phyloP scores from a whole-genome alignment of 2,113 vertebrate species.

The Aptenodytes forsteri region DNA sequence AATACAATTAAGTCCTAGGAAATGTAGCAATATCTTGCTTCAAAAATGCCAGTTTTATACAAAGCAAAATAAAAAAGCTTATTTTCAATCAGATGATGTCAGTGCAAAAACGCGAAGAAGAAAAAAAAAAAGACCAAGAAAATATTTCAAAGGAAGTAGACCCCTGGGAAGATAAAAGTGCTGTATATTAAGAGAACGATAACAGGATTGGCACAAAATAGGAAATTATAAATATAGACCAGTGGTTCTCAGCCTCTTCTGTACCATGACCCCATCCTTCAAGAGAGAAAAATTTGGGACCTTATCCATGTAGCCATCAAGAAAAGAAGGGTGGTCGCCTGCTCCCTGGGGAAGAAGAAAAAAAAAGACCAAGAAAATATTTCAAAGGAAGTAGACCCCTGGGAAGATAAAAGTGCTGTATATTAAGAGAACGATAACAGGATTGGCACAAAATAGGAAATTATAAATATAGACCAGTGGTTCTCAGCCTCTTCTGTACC shows the following conservation, averaged over 20 bases:
- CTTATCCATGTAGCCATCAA: not conserved
- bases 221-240: constrained; percentile 16
- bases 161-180: constrained; percentile 20
- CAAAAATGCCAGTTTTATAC: not conserved
- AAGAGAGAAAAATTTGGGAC: not conserved
- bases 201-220: constrained; percentile 21
- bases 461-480: constrained; percentile 16
- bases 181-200: not conserved
- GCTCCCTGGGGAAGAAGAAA: not conserved
- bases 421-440: not conserved
- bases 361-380: not conserved
- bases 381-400: not conserved
- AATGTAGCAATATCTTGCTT: not conserved
- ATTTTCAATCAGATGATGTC: not conserved
- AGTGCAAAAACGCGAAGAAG: not conserved
- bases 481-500: constrained; percentile 5
- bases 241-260: constrained; percentile 16
- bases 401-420: constrained; percentile 17
- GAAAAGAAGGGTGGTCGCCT: not conserved
- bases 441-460: constrained; percentile 3
- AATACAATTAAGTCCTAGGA: not conserved
- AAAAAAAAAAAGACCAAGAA: not conserved
- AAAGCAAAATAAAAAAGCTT: not conserved
- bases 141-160: constrained; percentile 6
- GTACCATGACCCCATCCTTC: not conserved